Base-by-base conservation (phyloP, 1,140 invertebrate genomes). In the Ceratoteleas bidentatus region DNA sequence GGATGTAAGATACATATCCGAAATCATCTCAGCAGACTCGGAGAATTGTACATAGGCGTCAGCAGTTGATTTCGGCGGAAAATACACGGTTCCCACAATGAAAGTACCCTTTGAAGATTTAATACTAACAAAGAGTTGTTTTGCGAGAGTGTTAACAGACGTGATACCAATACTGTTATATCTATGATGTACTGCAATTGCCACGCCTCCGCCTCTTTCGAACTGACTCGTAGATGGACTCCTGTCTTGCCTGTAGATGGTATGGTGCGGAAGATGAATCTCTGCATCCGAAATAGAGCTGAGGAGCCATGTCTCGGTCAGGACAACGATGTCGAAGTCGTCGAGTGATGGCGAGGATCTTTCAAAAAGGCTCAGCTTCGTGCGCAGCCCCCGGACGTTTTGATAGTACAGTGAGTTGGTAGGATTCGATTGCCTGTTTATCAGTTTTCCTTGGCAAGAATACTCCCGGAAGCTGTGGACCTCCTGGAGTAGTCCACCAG, bases 221-320 rank as follows among this genome's bases (percentile, higher is more conserved):
- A 4, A 0, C 3, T 2, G 8, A 58, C 36, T 58, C 3, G 38
- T 58, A 6, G 34, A 6, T 16, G 56, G 11, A 8, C 10, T 16
- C 24, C 14, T 40, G 15, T 58, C 56, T n/a, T n/a, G 14, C 15
- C 56, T 58, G 36, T 43, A 58, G 36, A 58, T 43, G n/a, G 8
- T 43, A 13, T 58, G 56, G 1, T 15, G 0, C 7, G 8, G 34
- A 6, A 58, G 10, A 24, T 40, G 40, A 3, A 58, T 11, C 24
- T 58, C 34, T 6, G 56, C 36, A 16, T 40, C 13, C 0, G 56
- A 58, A 2, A 58, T 58, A 7, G 32, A 33, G 2, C 43, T 16
- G 10, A 43, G 34, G 1, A 58, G 56, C 56, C 56, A 58, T 1
- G 56, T 58, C 24, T 58, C 56, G 0, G 56, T 16, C n/a, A 58